Base-by-base conservation (phyloP, 2,888 invertebrate species). In the Eulithis testata region DNA sequence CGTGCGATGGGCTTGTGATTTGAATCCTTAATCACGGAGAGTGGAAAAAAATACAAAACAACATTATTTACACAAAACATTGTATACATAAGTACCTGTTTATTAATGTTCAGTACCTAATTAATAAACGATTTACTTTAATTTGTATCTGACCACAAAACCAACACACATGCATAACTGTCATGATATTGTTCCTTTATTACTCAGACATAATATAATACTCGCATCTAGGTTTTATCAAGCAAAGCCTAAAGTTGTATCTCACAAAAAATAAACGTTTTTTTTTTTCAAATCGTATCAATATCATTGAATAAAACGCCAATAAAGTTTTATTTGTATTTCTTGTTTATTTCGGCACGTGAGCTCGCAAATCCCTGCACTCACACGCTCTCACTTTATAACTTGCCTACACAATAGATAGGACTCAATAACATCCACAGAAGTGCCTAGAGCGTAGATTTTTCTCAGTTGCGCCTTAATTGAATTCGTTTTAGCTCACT, bases 401-500 rank as follows among this genome's bases (percentile, higher is more conserved):
- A 64, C 69, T 64, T 45, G 56, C 71, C 67, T 70, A 73, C 69
- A 73, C 75, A 75, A 78, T 75, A 70, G 72, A 74, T 68, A 69
- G 71, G 68, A 70, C 65, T 67, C 58, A 14, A 69, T 66, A 71
- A 70, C 76, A 72, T 76, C 71, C 71, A 73, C 75, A 72, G 66
- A 70, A 73, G 73, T 56, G 56, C 31, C 49, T 49, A 58, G 11
- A 75, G 74, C 73, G 73, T 70, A 76, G 73, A 76, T 81, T 84
- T 86, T 85, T 84, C 85, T 82, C 86, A 78, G 79, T 83, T 81
- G 77, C 74, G 78, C 81, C 83, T 83, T 90, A 90, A 91, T 91
- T 88, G 87, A 88, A 91, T 90, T 88, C 84, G 84, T 88, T 87
- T 83, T 78, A 82, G 85, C 81, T 78, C 82, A 84, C 79, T 87